Percentiles rank a stretch among this genome's conserved stretches.
These are phyloP conservation scores for Clarias fuscus DNA, from an alignment of 2,797 vertebrate genomes.

Conservation along the genomic window DNA sequence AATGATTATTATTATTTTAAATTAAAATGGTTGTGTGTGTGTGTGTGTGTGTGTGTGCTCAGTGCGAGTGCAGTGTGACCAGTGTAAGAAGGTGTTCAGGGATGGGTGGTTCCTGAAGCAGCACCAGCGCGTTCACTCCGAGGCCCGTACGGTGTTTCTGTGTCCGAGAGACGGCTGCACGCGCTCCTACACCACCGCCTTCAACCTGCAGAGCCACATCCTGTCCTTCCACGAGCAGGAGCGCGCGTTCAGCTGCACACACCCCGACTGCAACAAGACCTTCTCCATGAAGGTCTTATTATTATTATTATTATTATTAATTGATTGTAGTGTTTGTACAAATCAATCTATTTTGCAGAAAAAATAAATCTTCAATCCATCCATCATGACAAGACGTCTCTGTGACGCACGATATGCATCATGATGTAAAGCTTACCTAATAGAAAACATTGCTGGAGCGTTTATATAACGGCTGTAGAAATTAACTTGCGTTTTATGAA, in stretches of 20 bases:
- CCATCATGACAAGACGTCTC: background rate
- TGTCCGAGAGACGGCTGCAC: constrained; percentile 83
- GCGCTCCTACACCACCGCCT: constrained; percentile 85
- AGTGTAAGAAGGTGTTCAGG: constrained; percentile 80
- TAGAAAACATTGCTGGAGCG: background rate
- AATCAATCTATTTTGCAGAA: too few species aligned
- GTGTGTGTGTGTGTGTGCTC: constrained; percentile 10
- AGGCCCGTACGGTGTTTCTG: constrained; percentile 68
- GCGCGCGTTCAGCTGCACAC: constrained; percentile 77
- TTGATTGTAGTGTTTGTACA: too few species aligned
- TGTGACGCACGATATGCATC: background rate
- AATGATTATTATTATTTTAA: too few species aligned
- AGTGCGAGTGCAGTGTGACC: constrained; percentile 69
- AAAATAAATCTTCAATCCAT: too few species aligned
- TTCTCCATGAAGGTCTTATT: constrained; percentile 83
- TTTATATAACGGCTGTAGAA: background rate
- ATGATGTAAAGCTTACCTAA: background rate
- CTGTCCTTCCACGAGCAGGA: constrained; percentile 86
- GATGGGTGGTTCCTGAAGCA: constrained; percentile 80
- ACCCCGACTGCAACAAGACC: constrained; percentile 77
- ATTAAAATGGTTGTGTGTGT: constrained; percentile 16
- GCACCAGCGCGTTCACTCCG: constrained; percentile 80
- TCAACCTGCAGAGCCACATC: constrained; percentile 91
- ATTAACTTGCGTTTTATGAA: background rate
- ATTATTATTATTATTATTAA: background rate